phyloP scores from a whole-genome alignment of 2,888 invertebrate species.

The Mellilla xanthometata region DNA sequence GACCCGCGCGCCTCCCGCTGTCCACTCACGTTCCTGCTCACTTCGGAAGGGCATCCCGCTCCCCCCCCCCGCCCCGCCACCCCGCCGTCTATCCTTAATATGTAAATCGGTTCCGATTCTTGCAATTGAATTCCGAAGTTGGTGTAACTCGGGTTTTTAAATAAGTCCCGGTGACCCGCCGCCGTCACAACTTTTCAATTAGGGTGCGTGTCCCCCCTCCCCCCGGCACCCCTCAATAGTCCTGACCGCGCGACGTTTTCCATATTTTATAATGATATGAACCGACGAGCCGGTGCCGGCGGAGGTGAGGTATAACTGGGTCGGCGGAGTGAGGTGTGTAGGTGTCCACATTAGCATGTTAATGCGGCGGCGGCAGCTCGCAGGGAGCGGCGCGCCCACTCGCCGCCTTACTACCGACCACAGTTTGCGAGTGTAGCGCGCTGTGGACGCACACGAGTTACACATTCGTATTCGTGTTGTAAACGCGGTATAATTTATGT shows the following conservation, averaged over 20 bases:
- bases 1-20: constrained; percentile 74
- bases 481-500: constrained; percentile 32
- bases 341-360: constrained; percentile 72
- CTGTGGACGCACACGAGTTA: constrained; percentile 36
- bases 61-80: not conserved
- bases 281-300: constrained; percentile 48
- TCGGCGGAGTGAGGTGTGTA: constrained; percentile 67
- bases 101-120: constrained; percentile 4
- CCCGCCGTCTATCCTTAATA: constrained; percentile 1
- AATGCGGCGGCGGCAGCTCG: constrained; percentile 49
- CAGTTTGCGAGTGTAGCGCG: constrained; percentile 60
- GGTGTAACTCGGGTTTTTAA: constrained; percentile 8
- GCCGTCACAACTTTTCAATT: constrained; percentile 32
- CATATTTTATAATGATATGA: constrained; percentile 62
- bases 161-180: constrained; percentile 21
- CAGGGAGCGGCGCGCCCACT: constrained; percentile 26
- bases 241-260: constrained; percentile 43
- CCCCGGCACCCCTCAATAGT: constrained; percentile 23
- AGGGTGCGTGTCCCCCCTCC: constrained; percentile 33
- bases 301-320: constrained; percentile 62
- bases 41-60: constrained; percentile 56
- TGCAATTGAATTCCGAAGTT: constrained; percentile 5
- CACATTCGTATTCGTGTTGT: constrained; percentile 39
- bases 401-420: constrained; percentile 69
- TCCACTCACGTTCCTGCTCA: constrained; percentile 77